These are phyloP conservation scores for Lophotis ruficrista DNA, from an alignment of 2,113 vertebrate genomes.

Conservation along the genomic window DNA sequence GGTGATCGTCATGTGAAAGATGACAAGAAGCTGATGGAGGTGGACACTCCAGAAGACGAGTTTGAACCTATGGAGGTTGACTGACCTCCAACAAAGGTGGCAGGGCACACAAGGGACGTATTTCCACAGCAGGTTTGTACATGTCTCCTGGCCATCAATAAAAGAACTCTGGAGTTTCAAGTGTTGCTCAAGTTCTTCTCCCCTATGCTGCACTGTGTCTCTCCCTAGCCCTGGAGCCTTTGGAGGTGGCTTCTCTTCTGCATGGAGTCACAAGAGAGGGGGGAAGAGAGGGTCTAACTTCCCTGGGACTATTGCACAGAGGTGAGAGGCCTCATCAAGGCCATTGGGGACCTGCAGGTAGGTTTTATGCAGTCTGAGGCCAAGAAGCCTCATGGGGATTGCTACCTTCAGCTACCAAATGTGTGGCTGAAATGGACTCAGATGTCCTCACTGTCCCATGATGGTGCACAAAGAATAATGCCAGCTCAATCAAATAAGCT, in stretches of 20 bases:
- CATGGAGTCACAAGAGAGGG: neutral
- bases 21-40: accelerated
- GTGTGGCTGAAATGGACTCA: neutral
- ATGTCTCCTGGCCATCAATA: neutral
- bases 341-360: neutral
- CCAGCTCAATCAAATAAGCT: neutral
- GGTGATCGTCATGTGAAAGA: neutral
- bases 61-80: neutral
- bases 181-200: neutral
- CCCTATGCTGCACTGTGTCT: neutral
- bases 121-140: neutral
- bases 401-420: neutral
- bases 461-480: neutral
- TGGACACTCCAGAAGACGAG: neutral
- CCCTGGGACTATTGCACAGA: neutral
- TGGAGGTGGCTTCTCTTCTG: neutral
- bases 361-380: neutral
- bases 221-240: neutral
- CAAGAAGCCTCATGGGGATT: neutral
- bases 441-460: neutral
- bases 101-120: neutral
- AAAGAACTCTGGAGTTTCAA: neutral
- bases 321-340: neutral
- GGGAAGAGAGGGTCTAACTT: neutral
- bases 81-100: neutral